phyloP scores from a whole-genome alignment of 2,888 invertebrate species.

The Mechanitis messenoides region DNA sequence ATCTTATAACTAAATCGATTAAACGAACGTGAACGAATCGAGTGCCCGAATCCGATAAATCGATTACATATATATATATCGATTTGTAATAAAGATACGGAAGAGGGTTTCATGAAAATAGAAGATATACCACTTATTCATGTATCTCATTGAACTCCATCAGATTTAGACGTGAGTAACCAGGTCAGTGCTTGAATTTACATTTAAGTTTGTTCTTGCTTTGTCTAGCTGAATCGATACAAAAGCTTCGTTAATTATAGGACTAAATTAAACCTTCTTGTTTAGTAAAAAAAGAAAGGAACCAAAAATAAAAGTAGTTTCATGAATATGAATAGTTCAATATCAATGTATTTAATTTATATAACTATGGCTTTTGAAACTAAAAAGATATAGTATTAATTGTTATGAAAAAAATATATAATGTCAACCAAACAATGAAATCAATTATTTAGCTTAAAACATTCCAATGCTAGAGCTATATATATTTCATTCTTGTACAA shows the following conservation, averaged over 20 bases:
- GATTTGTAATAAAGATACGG: constrained; percentile 48
- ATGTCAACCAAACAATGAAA: too few relatives aligned
- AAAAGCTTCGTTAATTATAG: too few relatives aligned
- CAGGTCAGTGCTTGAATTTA: constrained; percentile 14
- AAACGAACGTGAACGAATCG: constrained; percentile 39
- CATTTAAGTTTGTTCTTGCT: constrained; percentile 4
- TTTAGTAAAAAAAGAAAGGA: too few relatives aligned
- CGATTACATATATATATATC: constrained; percentile 12
- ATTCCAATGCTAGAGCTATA: background rate
- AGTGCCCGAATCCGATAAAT: constrained; percentile 45
- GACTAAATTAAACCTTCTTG: too few relatives aligned
- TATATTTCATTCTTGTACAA: constrained; percentile 3
- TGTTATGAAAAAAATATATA: too few relatives aligned
- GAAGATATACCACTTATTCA: constrained; percentile 12
- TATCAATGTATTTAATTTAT: too few relatives aligned
- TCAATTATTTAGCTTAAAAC: too few relatives aligned
- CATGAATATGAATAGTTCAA: too few relatives aligned
- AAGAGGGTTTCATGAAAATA: constrained; percentile 23
- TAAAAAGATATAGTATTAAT: too few relatives aligned
- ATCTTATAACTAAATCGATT: constrained; percentile 34
- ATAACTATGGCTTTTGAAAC: too few relatives aligned
- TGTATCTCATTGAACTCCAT: constrained; percentile 24
- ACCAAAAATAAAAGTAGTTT: too few relatives aligned
- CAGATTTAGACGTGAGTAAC: constrained; percentile 21
- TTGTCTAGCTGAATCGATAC: too few relatives aligned